A percentile compares a stretch with the other conserved stretches of the same genome.
Conservation (phyloP, 1,140 invertebrate genomes). For the Cryptotermes secundus region DNA sequence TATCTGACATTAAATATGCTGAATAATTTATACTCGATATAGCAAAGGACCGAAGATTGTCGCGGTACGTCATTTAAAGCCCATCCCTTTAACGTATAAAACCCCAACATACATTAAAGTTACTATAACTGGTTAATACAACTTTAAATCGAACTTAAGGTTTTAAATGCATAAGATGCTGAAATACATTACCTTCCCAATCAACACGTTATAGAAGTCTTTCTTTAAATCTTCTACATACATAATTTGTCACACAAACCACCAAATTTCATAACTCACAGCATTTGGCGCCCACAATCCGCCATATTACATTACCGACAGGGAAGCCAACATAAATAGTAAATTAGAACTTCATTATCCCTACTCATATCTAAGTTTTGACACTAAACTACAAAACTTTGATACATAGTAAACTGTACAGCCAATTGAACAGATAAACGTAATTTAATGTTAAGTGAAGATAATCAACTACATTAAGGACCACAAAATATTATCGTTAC, state of each 20-base stretch:
- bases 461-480: no score
- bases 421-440: no score
- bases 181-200: constrained; percentile 29
- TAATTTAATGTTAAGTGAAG: no score
- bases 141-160: not conserved
- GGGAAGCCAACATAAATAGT: no score
- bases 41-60: no score
- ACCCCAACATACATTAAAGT: no score
- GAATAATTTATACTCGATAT: not conserved
- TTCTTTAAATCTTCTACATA: constrained; percentile 35
- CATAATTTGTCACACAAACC: constrained; percentile 24
- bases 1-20: not conserved
- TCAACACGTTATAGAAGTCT: constrained; percentile 35
- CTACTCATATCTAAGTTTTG: no score
- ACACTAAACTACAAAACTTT: no score
- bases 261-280: not conserved
- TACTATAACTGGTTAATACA: not conserved
- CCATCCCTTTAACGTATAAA: no score
- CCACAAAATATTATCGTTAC: no score
- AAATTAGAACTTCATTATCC: no score
- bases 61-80: not conserved
- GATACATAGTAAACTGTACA: no score
- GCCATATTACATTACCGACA: not conserved
- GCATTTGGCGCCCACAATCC: not conserved
- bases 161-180: not conserved